Evolutionary conservation across 2,888 invertebrate species (phyloP).

Genomic region (Scaptomyza polygonia): DNA sequence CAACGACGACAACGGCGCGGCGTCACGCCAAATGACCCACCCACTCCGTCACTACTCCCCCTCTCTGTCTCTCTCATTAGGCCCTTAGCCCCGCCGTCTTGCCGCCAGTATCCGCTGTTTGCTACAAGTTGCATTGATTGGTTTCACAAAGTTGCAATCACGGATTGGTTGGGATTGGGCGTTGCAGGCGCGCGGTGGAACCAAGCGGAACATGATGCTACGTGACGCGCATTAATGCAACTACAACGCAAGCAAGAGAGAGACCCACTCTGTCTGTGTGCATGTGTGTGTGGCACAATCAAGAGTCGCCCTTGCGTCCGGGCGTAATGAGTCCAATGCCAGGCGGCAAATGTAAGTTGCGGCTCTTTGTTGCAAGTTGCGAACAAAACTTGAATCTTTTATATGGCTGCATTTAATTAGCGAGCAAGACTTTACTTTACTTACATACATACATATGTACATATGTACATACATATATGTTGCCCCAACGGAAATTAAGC

Average conservation of each 20-base stretch:
- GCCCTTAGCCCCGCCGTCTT: neutral
- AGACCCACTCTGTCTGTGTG: neutral
- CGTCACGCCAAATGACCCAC: conserved; percentile 56
- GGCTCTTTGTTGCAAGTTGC: conserved; percentile 42
- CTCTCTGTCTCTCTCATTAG: neutral
- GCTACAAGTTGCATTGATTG: conserved; percentile 49
- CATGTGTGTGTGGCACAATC: neutral
- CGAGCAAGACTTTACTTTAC: conserved; percentile 1
- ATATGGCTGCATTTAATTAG: conserved; percentile 38
- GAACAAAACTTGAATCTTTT: conserved; percentile 1
- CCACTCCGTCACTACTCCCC: conserved; percentile 27
- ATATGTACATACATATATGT: too few species aligned
- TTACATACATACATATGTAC: neutral
- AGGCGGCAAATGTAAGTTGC: conserved; percentile 28
- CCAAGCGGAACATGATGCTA: conserved; percentile 47
- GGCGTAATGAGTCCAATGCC: conserved; percentile 71
- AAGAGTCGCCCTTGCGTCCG: conserved; percentile 39
- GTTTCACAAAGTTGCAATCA: conserved; percentile 53
- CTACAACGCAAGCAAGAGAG: neutral
- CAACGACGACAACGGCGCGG: conserved; percentile 1
- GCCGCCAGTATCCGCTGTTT: conserved; percentile 14
- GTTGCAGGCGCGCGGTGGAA: conserved; percentile 3
- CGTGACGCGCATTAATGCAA: conserved; percentile 71
- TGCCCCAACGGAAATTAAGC: conserved; percentile 22
- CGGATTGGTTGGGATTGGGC: conserved; percentile 16